These are phyloP conservation scores for Nomada goodeniana DNA, from an alignment of 2,888 invertebrate genomes.

Conservation along the genomic window DNA sequence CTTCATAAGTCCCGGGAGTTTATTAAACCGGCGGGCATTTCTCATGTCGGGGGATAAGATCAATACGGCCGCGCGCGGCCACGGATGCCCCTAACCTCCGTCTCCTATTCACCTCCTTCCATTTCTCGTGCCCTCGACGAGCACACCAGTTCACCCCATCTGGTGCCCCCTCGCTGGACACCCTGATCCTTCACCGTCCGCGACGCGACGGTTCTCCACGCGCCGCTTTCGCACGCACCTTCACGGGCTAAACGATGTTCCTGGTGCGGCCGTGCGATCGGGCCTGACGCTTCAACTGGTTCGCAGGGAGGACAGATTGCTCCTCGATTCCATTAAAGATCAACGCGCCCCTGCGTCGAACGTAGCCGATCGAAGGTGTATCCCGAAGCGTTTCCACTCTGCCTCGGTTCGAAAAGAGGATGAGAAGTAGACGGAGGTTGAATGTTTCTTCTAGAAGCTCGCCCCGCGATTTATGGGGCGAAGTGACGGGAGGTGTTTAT, in stretches of 20 bases:
- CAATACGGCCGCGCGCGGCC: slow-evolving; percentile 84
- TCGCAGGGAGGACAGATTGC: neutral
- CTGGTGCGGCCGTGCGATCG: neutral
- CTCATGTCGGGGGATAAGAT: slow-evolving; percentile 85
- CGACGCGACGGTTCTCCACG: slow-evolving; percentile 20
- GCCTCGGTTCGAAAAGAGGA: slow-evolving; percentile 75
- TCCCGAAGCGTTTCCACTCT: slow-evolving; percentile 62
- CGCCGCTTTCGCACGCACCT: slow-evolving; percentile 2
- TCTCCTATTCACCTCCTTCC: slow-evolving; percentile 67
- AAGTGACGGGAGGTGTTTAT: slow-evolving; percentile 84
- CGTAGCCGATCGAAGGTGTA: slow-evolving; percentile 59
- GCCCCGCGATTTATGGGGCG: slow-evolving; percentile 84
- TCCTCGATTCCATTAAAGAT: slow-evolving; percentile 1
- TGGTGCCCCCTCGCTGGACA: slow-evolving; percentile 45
- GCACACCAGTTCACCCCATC: slow-evolving; percentile 28
- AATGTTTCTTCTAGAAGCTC: slow-evolving; percentile 83
- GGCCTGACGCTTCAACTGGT: neutral
- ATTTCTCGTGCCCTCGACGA: slow-evolving; percentile 61
- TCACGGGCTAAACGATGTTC: slow-evolving; percentile 6
- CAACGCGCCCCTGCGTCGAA: slow-evolving; percentile 37
- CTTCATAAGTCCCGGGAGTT: slow-evolving; percentile 85
- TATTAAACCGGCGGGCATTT: slow-evolving; percentile 85
- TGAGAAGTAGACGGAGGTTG: slow-evolving; percentile 80
- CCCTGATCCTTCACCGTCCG: slow-evolving; percentile 34
- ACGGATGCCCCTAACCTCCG: slow-evolving; percentile 81